A percentile compares a stretch with the other conserved stretches of the same genome.
These are phyloP conservation scores for Brachyopa scutellaris DNA, from an alignment of 2,888 invertebrate species.

Conservation along the genomic window DNA sequence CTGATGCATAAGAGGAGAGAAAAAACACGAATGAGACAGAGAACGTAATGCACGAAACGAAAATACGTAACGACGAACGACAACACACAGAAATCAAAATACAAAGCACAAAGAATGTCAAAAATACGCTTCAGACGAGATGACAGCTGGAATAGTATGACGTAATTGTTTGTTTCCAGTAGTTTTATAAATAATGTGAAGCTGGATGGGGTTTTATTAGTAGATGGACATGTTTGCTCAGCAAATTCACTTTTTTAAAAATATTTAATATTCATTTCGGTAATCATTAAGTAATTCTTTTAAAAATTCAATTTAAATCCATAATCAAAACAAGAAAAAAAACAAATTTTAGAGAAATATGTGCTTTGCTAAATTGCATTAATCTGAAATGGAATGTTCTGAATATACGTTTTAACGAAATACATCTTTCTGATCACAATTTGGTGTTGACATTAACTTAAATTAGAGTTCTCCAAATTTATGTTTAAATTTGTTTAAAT, in stretches of 20 bases:
- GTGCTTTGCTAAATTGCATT: no score
- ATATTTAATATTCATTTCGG: no score
- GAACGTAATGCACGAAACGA: slow-evolving; percentile 23
- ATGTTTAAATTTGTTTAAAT: no score
- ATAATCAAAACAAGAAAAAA: no score
- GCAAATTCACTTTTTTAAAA: neutral
- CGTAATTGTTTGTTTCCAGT: slow-evolving; percentile 34
- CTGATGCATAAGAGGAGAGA: slow-evolving; percentile 28
- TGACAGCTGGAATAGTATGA: slow-evolving; percentile 48
- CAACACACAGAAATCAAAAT: slow-evolving; percentile 53
- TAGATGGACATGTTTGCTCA: slow-evolving; percentile 1
- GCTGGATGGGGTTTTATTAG: slow-evolving; percentile 1
- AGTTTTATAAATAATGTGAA: slow-evolving; percentile 34
- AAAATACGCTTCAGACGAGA: neutral
- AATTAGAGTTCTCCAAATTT: no score
- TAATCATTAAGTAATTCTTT: no score
- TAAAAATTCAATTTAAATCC: no score
- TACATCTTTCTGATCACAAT: no score
- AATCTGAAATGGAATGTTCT: no score
- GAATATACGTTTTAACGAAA: no score
- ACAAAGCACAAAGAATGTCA: slow-evolving; percentile 50
- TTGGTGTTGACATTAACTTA: no score
- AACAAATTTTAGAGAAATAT: no score
- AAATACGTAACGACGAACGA: slow-evolving; percentile 39
- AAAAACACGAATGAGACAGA: slow-evolving; percentile 64